phyloP scores from a whole-genome alignment of 2,888 invertebrate genomes.

The Napeogenes sylphis region DNA sequence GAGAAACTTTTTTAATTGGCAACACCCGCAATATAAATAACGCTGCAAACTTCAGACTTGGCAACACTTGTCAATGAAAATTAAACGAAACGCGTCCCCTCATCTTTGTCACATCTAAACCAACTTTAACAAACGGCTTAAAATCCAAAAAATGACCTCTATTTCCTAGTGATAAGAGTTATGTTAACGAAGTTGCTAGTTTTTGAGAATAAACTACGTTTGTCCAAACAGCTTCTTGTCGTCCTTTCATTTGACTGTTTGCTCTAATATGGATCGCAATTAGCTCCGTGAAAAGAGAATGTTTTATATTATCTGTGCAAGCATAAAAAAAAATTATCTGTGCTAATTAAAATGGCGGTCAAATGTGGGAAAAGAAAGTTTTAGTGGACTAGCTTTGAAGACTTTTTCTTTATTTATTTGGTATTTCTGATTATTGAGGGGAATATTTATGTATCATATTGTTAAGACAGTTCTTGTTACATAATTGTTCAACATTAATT shows the following conservation, averaged over 20 bases:
- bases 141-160: not conserved
- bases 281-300: slow-evolving; percentile 44
- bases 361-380: slow-evolving; percentile 7
- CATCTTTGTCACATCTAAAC: slow-evolving; percentile 54
- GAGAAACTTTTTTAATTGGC: slow-evolving; percentile 18
- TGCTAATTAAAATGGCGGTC: slow-evolving; percentile 26
- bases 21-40: slow-evolving; percentile 20
- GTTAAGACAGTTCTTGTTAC: too few species aligned
- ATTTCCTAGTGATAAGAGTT: slow-evolving; percentile 2
- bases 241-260: slow-evolving; percentile 56
- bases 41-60: slow-evolving; percentile 31
- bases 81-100: slow-evolving; percentile 58
- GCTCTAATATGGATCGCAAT: slow-evolving; percentile 56
- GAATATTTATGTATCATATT: too few species aligned
- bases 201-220: slow-evolving; percentile 7
- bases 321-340: slow-evolving; percentile 25
- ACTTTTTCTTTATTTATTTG: not conserved
- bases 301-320: slow-evolving; percentile 24
- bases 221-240: slow-evolving; percentile 33
- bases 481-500: too few species aligned
- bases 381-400: too few species aligned
- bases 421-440: too few species aligned
- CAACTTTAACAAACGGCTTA: not conserved
- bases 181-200: slow-evolving; percentile 3
- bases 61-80: slow-evolving; percentile 61